phyloP scores from a whole-genome alignment of 2,797 vertebrate species.

The Buceros bicornis region DNA sequence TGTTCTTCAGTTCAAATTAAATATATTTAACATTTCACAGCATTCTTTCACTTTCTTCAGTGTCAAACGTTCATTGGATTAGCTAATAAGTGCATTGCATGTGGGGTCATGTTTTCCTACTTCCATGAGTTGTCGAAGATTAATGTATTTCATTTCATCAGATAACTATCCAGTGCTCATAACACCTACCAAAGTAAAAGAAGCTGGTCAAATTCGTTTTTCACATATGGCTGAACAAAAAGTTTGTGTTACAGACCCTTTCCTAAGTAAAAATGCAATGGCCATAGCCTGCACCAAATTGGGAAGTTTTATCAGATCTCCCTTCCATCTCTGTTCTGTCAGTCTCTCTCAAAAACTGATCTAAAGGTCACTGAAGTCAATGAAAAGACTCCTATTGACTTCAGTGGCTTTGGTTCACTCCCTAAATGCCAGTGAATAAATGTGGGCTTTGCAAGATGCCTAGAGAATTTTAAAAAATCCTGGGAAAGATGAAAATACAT shows the following conservation, averaged over 20 bases:
- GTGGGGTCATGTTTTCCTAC: background rate
- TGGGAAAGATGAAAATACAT: background rate
- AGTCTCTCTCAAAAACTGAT: constrained; percentile 18
- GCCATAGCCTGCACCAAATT: background rate
- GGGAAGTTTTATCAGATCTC: constrained; percentile 14
- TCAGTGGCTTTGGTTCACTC: constrained; percentile 18
- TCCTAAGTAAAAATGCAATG: background rate
- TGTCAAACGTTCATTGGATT: too few species aligned
- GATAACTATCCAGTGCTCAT: background rate
- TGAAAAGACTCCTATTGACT: constrained; percentile 55
- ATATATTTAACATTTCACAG: background rate
- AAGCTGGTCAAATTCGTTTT: background rate
- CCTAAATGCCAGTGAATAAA: constrained; percentile 44
- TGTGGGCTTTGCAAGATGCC: constrained; percentile 22
- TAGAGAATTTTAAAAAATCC: background rate
- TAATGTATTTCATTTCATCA: background rate
- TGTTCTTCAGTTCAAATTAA: background rate
- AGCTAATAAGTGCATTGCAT: background rate
- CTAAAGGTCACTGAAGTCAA: constrained; percentile 64
- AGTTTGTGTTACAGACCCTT: background rate
- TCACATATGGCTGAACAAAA: background rate
- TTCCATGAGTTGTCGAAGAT: background rate
- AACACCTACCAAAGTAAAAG: background rate
- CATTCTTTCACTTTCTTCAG: background rate
- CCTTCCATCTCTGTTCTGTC: background rate